Conservation (phyloP, 2,888 invertebrate species). For the Orthosia incerta region DNA sequence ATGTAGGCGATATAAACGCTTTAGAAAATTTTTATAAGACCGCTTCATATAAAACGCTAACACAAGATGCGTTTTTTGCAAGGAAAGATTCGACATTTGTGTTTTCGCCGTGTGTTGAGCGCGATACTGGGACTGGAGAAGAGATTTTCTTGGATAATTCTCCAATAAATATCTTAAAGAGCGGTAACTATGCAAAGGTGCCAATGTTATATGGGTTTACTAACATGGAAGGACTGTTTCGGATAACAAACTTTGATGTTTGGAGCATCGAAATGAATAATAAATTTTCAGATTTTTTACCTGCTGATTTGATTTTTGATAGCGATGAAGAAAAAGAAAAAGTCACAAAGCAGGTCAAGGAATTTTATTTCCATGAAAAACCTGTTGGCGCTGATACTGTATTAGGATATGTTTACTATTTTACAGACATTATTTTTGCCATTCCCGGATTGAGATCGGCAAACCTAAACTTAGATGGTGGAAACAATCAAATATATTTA, state of each 20-base stretch:
- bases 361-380: conserved; percentile 73
- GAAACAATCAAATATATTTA: conserved; percentile 71
- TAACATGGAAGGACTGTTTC: conserved; percentile 69
- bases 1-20: conserved; percentile 70
- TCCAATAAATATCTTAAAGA: conserved; percentile 73
- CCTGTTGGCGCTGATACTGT: conserved; percentile 64
- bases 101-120: conserved; percentile 66
- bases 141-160: conserved; percentile 71
- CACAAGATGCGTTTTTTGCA: conserved; percentile 64
- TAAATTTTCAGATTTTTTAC: conserved; percentile 77
- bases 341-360: conserved; percentile 68
- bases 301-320: conserved; percentile 73
- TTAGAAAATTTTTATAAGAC: conserved; percentile 76
- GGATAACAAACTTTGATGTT: conserved; percentile 14
- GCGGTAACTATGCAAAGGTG: conserved; percentile 66
- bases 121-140: conserved; percentile 50
- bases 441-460: conserved; percentile 68
- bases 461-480: conserved; percentile 69
- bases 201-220: conserved; percentile 70
- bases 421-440: conserved; percentile 69
- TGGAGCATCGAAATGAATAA: conserved; percentile 73
- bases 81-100: conserved; percentile 61
- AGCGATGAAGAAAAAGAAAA: conserved; percentile 66
- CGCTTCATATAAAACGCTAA: conserved; percentile 23
- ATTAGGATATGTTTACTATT: conserved; percentile 70